Percentiles rank a stretch among this genome's conserved stretches.
phyloP scores from a whole-genome alignment of 2,797 vertebrate genomes.

The Cryptoblepharus egeriae region DNA sequence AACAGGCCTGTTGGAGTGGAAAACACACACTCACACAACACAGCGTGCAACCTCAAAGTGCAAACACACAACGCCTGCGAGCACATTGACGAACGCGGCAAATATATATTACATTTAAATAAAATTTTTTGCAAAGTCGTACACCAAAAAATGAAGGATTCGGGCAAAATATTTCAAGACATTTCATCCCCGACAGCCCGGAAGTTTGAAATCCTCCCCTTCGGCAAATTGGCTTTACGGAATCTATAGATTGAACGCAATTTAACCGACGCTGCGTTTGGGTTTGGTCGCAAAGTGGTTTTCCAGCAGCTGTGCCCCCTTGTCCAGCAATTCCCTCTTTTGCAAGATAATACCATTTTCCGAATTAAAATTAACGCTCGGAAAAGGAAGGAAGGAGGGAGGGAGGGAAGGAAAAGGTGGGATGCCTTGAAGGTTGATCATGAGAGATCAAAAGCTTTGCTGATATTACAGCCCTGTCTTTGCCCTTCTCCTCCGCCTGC shows the following conservation, averaged over 20 bases:
- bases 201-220: not conserved
- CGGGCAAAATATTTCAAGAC: not conserved
- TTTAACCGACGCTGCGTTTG: not conserved
- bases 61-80: not conserved
- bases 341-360: not conserved
- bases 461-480: not conserved
- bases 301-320: no score
- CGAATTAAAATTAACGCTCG: not conserved
- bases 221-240: no score
- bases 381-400: no score
- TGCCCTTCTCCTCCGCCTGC: not conserved
- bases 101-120: not conserved
- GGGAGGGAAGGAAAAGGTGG: no score
- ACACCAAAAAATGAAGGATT: not conserved
- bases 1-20: not conserved
- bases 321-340: not conserved
- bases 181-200: not conserved
- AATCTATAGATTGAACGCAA: not conserved
- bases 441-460: conserved; percentile 14
- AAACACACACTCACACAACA: not conserved
- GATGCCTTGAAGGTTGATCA: not conserved
- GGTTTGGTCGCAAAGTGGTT: not conserved
- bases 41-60: no score
- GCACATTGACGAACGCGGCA: not conserved
- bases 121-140: no score